Evolutionary conservation across 2,797 vertebrate species (phyloP), one percentile per base, ranked within the genome.

Genomic region (Takifugu ocellatus): DNA sequence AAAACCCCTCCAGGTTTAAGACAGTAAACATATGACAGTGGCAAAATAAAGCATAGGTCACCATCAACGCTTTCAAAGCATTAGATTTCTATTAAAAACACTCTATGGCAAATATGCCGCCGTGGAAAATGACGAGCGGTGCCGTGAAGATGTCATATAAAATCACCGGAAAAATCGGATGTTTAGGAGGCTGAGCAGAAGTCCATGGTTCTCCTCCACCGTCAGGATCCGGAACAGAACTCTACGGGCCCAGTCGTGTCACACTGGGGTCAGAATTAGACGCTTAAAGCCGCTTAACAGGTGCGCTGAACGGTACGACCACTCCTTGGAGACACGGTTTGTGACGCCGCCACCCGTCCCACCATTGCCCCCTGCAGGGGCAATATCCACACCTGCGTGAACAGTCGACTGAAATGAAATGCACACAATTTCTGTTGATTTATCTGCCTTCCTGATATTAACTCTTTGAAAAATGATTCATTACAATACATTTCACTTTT

Each of bases 231-330:
- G 1, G 27, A 24, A 29, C 4, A 5, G 31, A 51, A 5, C 50
- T 16, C 44, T 45, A 49, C 39, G 2, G 25, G 46, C 64, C 56
- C 53, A 12, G 57, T 51, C 59, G 24, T 53, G 52, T 56, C 9
- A 68, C 71, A 10, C 78, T 73, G 58, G 58, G 64, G 36, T 12
- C 66, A 77, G 77, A 81, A 84, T 87, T 61, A 86, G 59, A 55
- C 51, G 51, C 68, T 71, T 77, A 86, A 88, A 90, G 84, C 83
- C 64, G 87, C 83, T 89, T 89, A 91, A 50, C 59, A 45, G 63
- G 72, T 68, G 66, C 69, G 72, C 76, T 78, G 67, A 54, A 25
- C 69, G 21, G 64, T 69, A 82, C 79, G 87, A 84, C 78, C 78
- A 70, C 63, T 69, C 43, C 61, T 54, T 81, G 36, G 72, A 81